Evolutionary conservation across 2,888 invertebrate genomes (phyloP).

Genomic region (Dione vanillae): DNA sequence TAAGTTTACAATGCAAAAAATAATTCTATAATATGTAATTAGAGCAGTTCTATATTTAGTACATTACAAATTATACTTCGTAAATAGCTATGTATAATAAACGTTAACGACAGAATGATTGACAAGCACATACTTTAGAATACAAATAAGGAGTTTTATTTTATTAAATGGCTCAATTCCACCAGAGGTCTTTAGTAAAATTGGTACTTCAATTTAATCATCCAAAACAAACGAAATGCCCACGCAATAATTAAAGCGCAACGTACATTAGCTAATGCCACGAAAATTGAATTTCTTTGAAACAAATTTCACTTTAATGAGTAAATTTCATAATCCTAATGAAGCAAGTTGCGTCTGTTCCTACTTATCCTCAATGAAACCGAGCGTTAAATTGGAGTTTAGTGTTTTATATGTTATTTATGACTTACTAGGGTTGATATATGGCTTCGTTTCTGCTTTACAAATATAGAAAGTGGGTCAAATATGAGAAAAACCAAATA

Average conservation of each 20-base stretch:
- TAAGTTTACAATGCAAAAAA: too few species aligned
- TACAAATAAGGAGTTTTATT: background rate
- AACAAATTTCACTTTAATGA: conserved; percentile 43
- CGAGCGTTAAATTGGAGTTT: conserved; percentile 39
- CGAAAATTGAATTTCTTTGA: conserved; percentile 37
- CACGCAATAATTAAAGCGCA: conserved; percentile 18
- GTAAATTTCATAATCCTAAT: conserved; percentile 42
- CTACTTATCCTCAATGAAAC: conserved; percentile 28
- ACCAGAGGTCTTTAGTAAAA: background rate
- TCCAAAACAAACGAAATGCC: conserved; percentile 10
- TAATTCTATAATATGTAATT: too few species aligned
- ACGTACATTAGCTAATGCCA: conserved; percentile 34
- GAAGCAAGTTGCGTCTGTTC: conserved; percentile 36
- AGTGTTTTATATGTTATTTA: conserved; percentile 35
- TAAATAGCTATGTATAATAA: background rate
- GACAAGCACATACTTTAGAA: background rate
- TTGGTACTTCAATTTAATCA: conserved; percentile 9
- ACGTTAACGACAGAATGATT: background rate
- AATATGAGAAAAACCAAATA: too few species aligned
- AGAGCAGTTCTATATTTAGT: too few species aligned
- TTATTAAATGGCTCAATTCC: background rate
- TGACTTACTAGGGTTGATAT: background rate
- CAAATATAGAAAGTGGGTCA: background rate
- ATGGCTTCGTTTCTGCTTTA: background rate
- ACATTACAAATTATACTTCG: too few species aligned